phyloP scores from a whole-genome alignment of 2,113 vertebrate genomes.

The Centropus bengalensis region DNA sequence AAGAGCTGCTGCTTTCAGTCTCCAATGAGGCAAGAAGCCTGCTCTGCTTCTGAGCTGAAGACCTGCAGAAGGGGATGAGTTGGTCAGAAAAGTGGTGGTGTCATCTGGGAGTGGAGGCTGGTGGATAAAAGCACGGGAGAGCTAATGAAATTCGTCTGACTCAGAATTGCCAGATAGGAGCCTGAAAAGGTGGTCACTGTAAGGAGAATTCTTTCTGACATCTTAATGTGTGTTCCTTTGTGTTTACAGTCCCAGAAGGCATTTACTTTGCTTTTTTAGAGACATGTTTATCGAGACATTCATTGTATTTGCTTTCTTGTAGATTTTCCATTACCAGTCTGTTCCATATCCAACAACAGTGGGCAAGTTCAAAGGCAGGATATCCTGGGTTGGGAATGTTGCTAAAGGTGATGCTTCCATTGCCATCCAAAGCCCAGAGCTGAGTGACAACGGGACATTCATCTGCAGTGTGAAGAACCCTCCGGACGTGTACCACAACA shows the following conservation, averaged over 20 bases:
- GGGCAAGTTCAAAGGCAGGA: slow-evolving; percentile 82
- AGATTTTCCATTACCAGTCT: slow-evolving; percentile 92
- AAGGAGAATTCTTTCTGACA: not conserved
- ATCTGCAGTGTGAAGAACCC: slow-evolving; percentile 91
- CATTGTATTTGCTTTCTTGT: not conserved
- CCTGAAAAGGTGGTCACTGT: not conserved
- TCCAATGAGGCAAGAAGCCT: not conserved
- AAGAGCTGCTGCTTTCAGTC: not conserved
- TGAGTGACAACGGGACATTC: slow-evolving; percentile 90
- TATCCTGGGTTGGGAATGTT: slow-evolving; percentile 84
- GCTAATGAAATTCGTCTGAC: not conserved
- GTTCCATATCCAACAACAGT: slow-evolving; percentile 70
- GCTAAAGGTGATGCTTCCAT: slow-evolving; percentile 85
- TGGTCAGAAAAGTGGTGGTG: not conserved
- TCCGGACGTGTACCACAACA: slow-evolving; percentile 89
- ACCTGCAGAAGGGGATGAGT: not conserved
- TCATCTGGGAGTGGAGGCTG: not conserved
- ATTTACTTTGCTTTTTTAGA: not conserved
- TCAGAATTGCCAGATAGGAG: not conserved
- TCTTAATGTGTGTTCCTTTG: not conserved
- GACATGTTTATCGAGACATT: rapidly evolving
- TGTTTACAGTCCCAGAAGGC: not conserved
- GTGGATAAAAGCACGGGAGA: not conserved
- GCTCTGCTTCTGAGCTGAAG: not conserved
- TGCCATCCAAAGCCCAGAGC: slow-evolving; percentile 74